Evolutionary conservation across 1,140 invertebrate genomes (phyloP).

Genomic region (Polypedilum vanderplanki): DNA sequence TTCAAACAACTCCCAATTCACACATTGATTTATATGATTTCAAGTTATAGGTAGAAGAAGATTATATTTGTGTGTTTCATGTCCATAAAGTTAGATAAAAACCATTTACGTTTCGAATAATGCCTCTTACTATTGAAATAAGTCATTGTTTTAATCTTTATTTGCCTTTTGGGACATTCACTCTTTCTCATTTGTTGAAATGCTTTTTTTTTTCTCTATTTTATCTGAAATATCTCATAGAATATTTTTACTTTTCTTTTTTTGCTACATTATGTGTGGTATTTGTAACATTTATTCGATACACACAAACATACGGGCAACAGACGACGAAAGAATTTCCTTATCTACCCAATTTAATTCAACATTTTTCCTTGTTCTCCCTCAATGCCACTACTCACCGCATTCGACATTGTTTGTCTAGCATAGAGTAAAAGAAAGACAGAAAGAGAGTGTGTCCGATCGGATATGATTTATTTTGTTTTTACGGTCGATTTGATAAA

Average conservation of each 20-base stretch:
- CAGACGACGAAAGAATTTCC: too few species aligned
- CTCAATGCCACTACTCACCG: too few species aligned
- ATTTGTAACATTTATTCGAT: too few species aligned
- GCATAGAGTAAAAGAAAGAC: too few species aligned
- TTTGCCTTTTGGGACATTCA: constrained; percentile 5
- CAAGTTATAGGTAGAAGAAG: background rate
- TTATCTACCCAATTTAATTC: too few species aligned
- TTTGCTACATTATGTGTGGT: too few species aligned
- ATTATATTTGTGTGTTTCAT: background rate
- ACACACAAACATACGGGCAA: too few species aligned
- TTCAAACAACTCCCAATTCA: background rate
- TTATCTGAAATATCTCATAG: too few species aligned
- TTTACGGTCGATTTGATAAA: constrained; percentile 13
- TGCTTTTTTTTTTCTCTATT: background rate
- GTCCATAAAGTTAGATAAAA: constrained; percentile 3
- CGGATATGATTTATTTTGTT: constrained; percentile 12
- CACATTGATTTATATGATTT: background rate
- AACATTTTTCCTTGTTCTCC: too few species aligned
- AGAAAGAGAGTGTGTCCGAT: background rate
- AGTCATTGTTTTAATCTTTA: constrained; percentile 19
- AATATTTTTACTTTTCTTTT: too few species aligned
- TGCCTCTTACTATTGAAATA: background rate
- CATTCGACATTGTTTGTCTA: too few species aligned
- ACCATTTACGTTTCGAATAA: background rate
- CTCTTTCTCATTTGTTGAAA: background rate